These are phyloP conservation scores for Magallana ariakensis DNA, from an alignment of 1,140 invertebrate species.

Conservation along the genomic window DNA sequence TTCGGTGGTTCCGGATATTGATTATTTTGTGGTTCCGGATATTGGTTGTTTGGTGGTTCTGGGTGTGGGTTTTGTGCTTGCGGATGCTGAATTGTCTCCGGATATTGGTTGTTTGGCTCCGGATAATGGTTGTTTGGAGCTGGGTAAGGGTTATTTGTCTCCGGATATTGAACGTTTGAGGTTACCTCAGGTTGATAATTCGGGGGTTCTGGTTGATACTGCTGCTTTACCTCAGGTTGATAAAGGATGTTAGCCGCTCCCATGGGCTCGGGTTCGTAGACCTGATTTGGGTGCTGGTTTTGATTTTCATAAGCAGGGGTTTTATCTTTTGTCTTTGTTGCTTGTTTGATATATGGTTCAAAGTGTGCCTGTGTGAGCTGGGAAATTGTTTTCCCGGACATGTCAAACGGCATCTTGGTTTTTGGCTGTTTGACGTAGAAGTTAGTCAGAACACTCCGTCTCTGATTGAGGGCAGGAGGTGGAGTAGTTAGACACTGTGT, in stretches of 20 bases:
- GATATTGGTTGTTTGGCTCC: not conserved
- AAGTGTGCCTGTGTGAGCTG: constrained; percentile 10
- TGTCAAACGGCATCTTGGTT: not conserved
- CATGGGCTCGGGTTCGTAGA: not conserved
- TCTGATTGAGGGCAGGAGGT: not conserved
- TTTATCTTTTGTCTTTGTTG: not conserved
- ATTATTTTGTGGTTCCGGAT: not conserved
- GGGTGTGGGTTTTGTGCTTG: not conserved
- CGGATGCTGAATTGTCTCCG: no score
- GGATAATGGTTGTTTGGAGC: not conserved
- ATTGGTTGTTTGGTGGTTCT: not conserved
- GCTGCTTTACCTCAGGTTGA: not conserved
- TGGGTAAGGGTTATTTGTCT: not conserved
- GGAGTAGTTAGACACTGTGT: not conserved
- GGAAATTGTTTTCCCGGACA: not conserved
- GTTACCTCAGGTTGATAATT: not conserved
- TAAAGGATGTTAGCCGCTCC: not conserved
- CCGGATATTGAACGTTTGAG: not conserved
- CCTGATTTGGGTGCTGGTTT: not conserved
- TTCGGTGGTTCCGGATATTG: no score
- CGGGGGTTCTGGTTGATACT: not conserved
- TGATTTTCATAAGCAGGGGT: not conserved
- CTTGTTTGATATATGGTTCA: not conserved
- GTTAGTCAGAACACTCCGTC: not conserved
- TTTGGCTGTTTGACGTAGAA: not conserved